phyloP scores from a whole-genome alignment of 1,140 invertebrate species.

The Chironomus tepperi region DNA sequence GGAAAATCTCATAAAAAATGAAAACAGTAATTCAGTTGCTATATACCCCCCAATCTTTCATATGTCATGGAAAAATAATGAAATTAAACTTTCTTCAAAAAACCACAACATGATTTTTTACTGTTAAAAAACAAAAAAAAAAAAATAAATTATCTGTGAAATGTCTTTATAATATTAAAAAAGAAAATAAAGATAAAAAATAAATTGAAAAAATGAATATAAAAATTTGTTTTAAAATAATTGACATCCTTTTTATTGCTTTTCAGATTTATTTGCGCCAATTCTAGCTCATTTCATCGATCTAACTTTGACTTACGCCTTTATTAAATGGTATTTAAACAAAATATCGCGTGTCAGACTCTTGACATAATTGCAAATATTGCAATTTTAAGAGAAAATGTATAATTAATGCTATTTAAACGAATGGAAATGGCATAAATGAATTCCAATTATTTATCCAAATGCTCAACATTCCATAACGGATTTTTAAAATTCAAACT shows the following conservation, averaged over 20 bases:
- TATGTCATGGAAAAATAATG: conserved; percentile 2
- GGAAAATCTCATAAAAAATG: not conserved
- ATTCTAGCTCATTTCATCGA: too few species aligned
- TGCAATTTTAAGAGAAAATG: too few species aligned
- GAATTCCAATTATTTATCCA: too few species aligned
- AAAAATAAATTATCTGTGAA: conserved; percentile 21
- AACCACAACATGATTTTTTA: not conserved
- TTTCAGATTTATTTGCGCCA: not conserved
- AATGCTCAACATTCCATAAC: too few species aligned
- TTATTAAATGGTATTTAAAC: too few species aligned
- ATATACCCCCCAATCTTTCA: not conserved
- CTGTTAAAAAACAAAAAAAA: conserved; percentile 15
- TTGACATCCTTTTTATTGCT: not conserved
- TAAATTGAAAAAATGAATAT: not conserved
- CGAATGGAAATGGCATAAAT: too few species aligned
- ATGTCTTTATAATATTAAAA: conserved; percentile 23
- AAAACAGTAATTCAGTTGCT: not conserved
- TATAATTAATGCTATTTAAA: too few species aligned
- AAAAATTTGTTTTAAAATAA: not conserved
- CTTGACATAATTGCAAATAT: too few species aligned
- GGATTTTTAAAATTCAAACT: too few species aligned
- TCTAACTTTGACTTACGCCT: too few species aligned
- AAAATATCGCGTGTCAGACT: too few species aligned
- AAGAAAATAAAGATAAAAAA: conserved; percentile 16
- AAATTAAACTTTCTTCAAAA: conserved; percentile 9